These are phyloP conservation scores for Leucania comma DNA, from an alignment of 2,888 invertebrate genomes.

Conservation along the genomic window DNA sequence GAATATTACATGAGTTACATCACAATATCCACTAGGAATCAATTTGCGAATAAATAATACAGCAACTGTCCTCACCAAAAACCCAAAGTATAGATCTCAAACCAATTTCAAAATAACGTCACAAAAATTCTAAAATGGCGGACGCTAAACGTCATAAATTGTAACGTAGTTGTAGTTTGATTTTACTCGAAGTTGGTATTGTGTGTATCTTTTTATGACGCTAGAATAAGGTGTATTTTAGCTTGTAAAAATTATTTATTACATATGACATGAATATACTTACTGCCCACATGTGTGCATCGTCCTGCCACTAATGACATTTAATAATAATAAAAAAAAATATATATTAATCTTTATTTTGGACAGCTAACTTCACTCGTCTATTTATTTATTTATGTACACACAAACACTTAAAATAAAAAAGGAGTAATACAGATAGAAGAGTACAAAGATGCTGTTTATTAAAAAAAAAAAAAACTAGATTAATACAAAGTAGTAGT, in stretches of 20 bases:
- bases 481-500: too few species aligned
- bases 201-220: too few species aligned
- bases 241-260: neutral
- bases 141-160: neutral
- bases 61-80: too few species aligned
- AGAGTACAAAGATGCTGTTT: too few species aligned
- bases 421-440: too few species aligned
- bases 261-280: conserved; percentile 11
- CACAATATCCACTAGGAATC: too few species aligned
- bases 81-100: neutral
- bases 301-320: conserved; percentile 50
- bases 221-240: neutral
- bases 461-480: too few species aligned
- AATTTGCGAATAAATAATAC: too few species aligned
- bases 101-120: neutral
- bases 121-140: neutral
- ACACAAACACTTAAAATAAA: too few species aligned
- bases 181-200: too few species aligned
- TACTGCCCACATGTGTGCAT: conserved; percentile 53
- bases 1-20: too few species aligned
- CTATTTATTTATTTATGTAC: too few species aligned
- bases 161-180: neutral
- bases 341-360: neutral
- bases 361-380: neutral
- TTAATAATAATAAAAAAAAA: neutral